Percentiles rank a stretch among this genome's conserved stretches.
Conservation (phyloP, 2,113 vertebrate species). For the Hydrochoerus hydrochaeris region DNA sequence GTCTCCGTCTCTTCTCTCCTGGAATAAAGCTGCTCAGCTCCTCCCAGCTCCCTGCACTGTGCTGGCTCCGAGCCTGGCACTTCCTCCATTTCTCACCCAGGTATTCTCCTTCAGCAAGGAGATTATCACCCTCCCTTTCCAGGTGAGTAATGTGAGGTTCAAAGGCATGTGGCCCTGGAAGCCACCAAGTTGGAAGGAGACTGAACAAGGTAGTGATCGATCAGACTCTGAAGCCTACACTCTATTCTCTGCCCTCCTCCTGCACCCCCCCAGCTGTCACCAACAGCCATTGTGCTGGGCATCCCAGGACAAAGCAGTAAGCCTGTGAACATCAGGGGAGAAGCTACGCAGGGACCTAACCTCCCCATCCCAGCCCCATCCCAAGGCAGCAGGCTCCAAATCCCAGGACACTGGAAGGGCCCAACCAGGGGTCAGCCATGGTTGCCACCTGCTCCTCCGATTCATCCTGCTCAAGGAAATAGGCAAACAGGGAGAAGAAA, state of each 20-base stretch:
- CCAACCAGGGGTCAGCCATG: not conserved
- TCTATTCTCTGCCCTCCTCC: not conserved
- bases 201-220: not conserved
- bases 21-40: not conserved
- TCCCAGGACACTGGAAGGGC: not conserved
- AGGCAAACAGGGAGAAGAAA: not conserved
- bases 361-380: not conserved
- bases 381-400: not conserved
- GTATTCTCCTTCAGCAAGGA: not conserved
- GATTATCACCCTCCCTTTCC: not conserved
- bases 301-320: not conserved
- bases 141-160: not conserved
- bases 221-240: not conserved
- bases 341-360: not conserved
- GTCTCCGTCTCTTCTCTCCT: not conserved
- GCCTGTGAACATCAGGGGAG: not conserved
- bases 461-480: not conserved
- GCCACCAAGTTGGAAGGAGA: not conserved
- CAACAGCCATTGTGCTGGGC: not conserved
- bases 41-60: not conserved
- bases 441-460: not conserved
- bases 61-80: accelerated
- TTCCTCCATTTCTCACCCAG: not conserved
- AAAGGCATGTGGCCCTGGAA: not conserved
- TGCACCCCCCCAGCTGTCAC: not conserved